Percentiles rank a stretch among this genome's conserved stretches.
These are phyloP conservation scores for Anodontia alba DNA, from an alignment of 2,888 invertebrate genomes.

Conservation along the genomic window DNA sequence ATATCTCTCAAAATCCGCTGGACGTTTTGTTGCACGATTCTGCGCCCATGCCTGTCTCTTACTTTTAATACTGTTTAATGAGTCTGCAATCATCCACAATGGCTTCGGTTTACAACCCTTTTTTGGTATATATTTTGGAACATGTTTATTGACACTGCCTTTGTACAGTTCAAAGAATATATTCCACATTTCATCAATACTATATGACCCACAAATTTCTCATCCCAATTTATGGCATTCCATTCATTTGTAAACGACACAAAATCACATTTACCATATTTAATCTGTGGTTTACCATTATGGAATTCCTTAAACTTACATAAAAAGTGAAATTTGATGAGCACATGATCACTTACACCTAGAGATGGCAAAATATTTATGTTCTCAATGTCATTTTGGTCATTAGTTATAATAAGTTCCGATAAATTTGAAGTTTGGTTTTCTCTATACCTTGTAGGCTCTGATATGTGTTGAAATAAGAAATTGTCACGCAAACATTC, in stretches of 20 bases:
- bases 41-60: slow-evolving; percentile 21
- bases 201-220: background rate
- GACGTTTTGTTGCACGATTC: slow-evolving; percentile 2
- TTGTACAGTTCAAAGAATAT: slow-evolving; percentile 16
- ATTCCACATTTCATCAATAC: slow-evolving; percentile 24
- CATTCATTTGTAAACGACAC: slow-evolving; percentile 3
- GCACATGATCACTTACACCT: slow-evolving; percentile 24
- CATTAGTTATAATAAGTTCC: slow-evolving; percentile 23
- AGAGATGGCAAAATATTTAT: slow-evolving; percentile 17
- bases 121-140: slow-evolving; percentile 5
- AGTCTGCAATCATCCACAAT: slow-evolving; percentile 9
- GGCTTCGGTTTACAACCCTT: slow-evolving; percentile 29
- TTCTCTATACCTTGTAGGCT: slow-evolving; percentile 21
- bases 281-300: background rate
- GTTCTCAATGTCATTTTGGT: slow-evolving; percentile 21
- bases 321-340: slow-evolving; percentile 17
- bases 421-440: slow-evolving; percentile 21
- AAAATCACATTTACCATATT: slow-evolving; percentile 26
- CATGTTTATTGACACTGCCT: slow-evolving; percentile 16
- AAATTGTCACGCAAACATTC: slow-evolving; percentile 33
- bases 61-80: background rate
- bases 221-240: slow-evolving; percentile 15
- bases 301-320: slow-evolving; percentile 8
- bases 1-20: slow-evolving; percentile 22
- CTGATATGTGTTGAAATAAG: slow-evolving; percentile 23